These are phyloP conservation scores for Apamea crenata DNA, from an alignment of 2,888 invertebrate species.

Conservation along the genomic window DNA sequence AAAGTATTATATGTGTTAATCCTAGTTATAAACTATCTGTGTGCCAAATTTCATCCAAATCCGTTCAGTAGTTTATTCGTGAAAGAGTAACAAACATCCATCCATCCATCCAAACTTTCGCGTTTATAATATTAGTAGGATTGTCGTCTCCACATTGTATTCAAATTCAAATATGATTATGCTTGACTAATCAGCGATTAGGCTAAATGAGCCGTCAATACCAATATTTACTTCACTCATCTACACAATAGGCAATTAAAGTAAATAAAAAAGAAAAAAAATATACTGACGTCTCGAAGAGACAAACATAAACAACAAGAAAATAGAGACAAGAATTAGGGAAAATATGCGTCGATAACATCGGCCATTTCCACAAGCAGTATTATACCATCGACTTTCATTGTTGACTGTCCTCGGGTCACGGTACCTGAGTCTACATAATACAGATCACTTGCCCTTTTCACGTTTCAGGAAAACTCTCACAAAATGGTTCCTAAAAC, in stretches of 20 bases:
- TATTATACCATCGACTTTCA: background rate
- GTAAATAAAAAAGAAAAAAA: background rate
- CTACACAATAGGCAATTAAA: no score
- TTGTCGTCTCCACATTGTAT: background rate
- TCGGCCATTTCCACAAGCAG: background rate
- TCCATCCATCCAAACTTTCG: no score
- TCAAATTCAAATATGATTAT: background rate
- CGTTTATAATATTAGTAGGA: no score
- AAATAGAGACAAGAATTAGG: background rate
- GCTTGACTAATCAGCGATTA: background rate
- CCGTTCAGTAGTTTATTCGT: no score
- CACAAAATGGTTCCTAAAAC: slow-evolving; percentile 3
- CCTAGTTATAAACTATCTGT: no score
- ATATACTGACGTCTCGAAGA: background rate
- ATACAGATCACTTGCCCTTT: background rate
- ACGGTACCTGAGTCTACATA: background rate
- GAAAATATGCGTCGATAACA: background rate
- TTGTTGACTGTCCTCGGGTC: slow-evolving; percentile 3
- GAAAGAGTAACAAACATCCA: no score
- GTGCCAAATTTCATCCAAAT: no score
- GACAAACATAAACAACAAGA: no score
- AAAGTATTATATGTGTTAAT: no score
- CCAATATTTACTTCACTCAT: background rate
- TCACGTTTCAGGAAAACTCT: slow-evolving; percentile 17
- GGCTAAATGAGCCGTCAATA: background rate